Evolutionary conservation across 2,113 vertebrate species (phyloP).

Genomic region (Heterotilapia buettikoferi): DNA sequence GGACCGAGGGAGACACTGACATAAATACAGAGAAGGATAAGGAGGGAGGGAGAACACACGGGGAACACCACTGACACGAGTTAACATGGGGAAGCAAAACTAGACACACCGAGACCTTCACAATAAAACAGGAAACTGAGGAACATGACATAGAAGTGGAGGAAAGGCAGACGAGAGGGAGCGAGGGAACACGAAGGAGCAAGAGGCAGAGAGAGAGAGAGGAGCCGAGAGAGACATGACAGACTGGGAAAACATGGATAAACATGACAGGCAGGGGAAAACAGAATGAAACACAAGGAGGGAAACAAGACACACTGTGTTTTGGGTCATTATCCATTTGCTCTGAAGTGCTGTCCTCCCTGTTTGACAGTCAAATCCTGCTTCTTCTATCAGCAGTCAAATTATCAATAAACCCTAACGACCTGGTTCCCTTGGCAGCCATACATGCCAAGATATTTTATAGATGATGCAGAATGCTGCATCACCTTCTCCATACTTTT

Average conservation of each 20-base stretch:
- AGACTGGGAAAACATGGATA: neutral
- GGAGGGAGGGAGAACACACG: neutral
- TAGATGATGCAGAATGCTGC: rapidly evolving
- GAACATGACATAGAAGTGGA: neutral
- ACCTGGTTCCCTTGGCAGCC: neutral
- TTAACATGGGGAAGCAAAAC: neutral
- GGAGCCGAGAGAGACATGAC: neutral
- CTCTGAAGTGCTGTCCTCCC: neutral
- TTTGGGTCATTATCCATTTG: neutral
- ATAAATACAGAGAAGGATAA: neutral
- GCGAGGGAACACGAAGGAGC: neutral
- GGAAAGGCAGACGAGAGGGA: neutral
- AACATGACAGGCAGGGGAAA: too few relatives aligned
- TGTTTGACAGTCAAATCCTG: neutral
- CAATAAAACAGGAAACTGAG: neutral
- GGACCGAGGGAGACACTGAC: neutral
- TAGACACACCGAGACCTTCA: neutral
- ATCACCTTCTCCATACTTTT: neutral
- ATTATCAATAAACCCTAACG: neutral
- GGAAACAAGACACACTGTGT: neutral
- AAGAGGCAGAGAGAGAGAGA: neutral
- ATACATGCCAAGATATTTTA: neutral
- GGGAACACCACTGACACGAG: neutral
- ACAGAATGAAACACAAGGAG: rapidly evolving
- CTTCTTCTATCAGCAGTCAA: neutral